A percentile compares a stretch with the other conserved stretches of the same genome.
Evolutionary conservation across 2,888 invertebrate species (phyloP).

Genomic region (Teleogryllus oceanicus): DNA sequence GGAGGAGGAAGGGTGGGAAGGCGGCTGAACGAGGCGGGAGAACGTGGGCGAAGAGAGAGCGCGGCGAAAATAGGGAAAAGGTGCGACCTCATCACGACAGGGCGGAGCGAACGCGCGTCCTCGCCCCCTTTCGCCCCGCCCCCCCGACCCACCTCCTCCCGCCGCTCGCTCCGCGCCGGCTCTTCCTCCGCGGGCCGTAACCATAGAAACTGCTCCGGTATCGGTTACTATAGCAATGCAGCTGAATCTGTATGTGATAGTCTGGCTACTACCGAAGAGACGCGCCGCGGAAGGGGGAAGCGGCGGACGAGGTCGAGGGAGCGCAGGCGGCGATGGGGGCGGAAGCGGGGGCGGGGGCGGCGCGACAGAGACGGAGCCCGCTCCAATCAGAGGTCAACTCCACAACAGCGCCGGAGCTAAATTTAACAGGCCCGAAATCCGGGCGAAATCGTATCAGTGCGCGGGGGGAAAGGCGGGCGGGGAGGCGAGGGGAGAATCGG

Average conservation of each 20-base stretch:
- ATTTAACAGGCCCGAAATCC: background rate
- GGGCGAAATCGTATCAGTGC: conserved; percentile 9
- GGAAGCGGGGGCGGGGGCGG: background rate
- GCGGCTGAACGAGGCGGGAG: background rate
- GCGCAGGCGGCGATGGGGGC: background rate
- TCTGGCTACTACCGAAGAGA: conserved; percentile 18
- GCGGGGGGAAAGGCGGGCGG: background rate
- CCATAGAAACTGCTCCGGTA: conserved; percentile 29
- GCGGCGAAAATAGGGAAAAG: background rate
- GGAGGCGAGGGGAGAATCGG: background rate
- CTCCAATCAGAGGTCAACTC: conserved; percentile 31
- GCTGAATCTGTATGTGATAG: conserved; percentile 7
- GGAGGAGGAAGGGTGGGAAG: background rate
- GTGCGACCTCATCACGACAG: conserved; percentile 19
- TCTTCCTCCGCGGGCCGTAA: background rate
- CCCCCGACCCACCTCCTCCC: background rate
- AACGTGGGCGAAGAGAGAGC: conserved; percentile 5
- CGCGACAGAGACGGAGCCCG: conserved; percentile 19
- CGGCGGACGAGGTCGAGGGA: background rate
- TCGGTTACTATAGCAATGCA: conserved; percentile 29
- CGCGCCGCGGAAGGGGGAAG: background rate
- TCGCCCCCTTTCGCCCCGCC: background rate
- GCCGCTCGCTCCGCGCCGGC: background rate
- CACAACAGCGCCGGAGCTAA: conserved; percentile 6
- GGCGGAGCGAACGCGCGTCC: background rate